Conservation (phyloP, 1,140 invertebrate species). For the Sycobia sp. region DNA sequence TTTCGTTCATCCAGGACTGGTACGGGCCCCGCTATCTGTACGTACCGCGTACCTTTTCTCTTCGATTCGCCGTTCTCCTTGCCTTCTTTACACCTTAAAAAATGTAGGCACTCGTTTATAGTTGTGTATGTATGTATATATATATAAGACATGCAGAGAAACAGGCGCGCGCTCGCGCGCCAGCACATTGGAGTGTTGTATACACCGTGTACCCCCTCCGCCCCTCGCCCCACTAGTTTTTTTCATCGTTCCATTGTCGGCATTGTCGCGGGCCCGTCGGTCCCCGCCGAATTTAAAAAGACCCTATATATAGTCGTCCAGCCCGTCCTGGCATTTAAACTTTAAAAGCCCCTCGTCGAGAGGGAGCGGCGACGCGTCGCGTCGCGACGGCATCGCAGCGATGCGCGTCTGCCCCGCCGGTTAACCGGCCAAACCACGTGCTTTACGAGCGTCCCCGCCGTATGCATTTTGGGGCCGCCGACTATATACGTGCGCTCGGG, state of each 20-base stretch:
- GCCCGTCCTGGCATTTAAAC: conserved; percentile 44
- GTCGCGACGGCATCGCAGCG: no score
- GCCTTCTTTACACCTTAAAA: no score
- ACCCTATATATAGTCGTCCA: no score
- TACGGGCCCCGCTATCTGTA: no score
- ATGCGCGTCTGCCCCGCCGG: background rate
- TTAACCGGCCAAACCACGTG: conserved; percentile 32
- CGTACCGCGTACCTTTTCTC: background rate
- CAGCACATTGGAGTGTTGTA: no score
- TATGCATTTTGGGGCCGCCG: no score
- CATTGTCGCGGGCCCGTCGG: background rate
- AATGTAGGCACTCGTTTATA: no score
- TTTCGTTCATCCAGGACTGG: background rate
- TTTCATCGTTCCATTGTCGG: conserved; percentile 10
- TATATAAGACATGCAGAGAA: no score
- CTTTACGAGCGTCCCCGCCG: background rate
- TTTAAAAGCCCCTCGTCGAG: conserved; percentile 42
- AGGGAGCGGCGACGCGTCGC: background rate
- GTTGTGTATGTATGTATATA: no score
- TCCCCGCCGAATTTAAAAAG: conserved; percentile 30
- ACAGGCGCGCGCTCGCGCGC: no score
- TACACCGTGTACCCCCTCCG: no score
- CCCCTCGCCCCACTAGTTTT: background rate
- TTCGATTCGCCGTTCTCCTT: conserved; percentile 6
- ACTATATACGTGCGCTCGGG: no score